A percentile compares a stretch with the other conserved stretches of the same genome.
Evolutionary conservation across 2,113 vertebrate genomes (phyloP).

Genomic region (Datnioides undecimradiatus): DNA sequence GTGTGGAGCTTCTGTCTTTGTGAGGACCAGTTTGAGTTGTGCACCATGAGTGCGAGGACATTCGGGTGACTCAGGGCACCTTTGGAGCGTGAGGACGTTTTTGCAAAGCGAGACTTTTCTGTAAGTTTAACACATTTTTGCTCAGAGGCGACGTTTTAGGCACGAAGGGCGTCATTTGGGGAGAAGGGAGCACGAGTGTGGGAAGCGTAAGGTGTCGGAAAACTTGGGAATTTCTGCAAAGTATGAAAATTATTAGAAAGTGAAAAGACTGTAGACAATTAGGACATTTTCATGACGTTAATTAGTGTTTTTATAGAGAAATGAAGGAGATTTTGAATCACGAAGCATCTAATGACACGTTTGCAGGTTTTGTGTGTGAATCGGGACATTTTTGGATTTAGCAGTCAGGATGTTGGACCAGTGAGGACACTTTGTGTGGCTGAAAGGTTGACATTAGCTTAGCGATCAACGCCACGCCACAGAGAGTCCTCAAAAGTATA

Average conservation of each 20-base stretch:
- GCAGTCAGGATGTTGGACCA: not conserved
- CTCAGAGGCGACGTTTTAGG: not conserved
- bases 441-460: not conserved
- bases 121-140: not conserved
- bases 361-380: no score
- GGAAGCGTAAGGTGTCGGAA: no score
- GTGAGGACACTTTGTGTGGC: not conserved
- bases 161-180: no score
- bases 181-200: no score
- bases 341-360: no score
- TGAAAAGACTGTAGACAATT: no score
- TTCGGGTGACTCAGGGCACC: not conserved
- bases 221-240: not conserved
- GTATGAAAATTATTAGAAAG: not conserved
- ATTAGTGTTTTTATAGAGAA: no score
- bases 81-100: not conserved
- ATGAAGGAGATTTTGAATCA: no score
- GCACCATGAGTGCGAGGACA: slow-evolving; percentile 2
- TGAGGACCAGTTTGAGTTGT: slow-evolving; percentile 19
- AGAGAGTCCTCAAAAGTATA: not conserved
- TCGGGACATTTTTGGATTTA: not conserved
- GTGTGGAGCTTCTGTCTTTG: not conserved
- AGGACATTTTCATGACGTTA: no score
- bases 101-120: not conserved
- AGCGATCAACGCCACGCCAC: not conserved